Evolutionary conservation across 1,140 invertebrate genomes (phyloP).

Genomic region (Alviniconcha marisindica): DNA sequence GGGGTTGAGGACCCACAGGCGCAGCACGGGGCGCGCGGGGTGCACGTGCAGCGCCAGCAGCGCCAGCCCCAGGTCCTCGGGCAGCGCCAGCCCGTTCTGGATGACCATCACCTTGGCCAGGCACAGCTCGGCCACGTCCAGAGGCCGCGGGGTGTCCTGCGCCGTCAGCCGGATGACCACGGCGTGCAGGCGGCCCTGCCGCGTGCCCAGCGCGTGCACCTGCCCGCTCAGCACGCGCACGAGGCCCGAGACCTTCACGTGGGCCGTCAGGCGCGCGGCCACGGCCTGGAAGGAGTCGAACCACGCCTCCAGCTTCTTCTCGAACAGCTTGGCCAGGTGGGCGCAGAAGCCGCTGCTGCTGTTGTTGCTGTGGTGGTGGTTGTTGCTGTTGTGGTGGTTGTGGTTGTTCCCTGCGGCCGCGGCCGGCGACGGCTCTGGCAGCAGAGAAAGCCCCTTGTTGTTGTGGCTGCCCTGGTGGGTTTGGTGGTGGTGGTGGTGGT

Average conservation of each 20-base stretch:
- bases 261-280: slow-evolving; percentile 63
- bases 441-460: background rate
- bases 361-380: too few species aligned
- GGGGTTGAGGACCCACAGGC: slow-evolving; percentile 65
- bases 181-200: slow-evolving; percentile 56
- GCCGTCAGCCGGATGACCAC: slow-evolving; percentile 65
- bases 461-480: background rate
- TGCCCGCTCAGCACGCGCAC: slow-evolving; percentile 66
- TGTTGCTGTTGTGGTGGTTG: too few species aligned
- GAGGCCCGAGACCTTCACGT: slow-evolving; percentile 67
- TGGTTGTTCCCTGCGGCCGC: background rate
- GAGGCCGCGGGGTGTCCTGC: slow-evolving; percentile 63
- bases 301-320: slow-evolving; percentile 65
- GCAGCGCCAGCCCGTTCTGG: slow-evolving; percentile 65
- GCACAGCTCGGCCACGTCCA: slow-evolving; percentile 66
- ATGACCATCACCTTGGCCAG: slow-evolving; percentile 65
- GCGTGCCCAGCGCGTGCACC: slow-evolving; percentile 61
- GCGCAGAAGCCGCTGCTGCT: slow-evolving; percentile 56
- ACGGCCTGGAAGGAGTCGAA: slow-evolving; percentile 66
- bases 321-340: slow-evolving; percentile 63
- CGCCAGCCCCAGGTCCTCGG: slow-evolving; percentile 55
- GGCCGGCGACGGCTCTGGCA: background rate
- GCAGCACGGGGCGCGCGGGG: slow-evolving; percentile 62
- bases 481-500: background rate
- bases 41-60: slow-evolving; percentile 62